A percentile compares a stretch with the other conserved stretches of the same genome.
phyloP scores from a whole-genome alignment of 1,140 invertebrate genomes.

The Sipha flava region DNA sequence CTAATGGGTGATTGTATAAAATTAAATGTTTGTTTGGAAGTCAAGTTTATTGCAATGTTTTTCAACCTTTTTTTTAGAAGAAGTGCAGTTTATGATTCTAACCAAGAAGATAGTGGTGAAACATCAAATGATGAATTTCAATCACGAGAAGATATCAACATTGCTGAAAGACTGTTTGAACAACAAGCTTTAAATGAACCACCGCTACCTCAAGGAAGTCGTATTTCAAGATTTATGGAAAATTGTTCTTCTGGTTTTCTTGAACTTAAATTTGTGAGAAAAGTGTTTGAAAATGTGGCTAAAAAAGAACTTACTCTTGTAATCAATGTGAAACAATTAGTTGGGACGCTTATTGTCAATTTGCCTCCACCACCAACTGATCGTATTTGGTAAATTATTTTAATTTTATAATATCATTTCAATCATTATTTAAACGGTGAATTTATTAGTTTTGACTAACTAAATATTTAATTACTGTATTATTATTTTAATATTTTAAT shows the following conservation, averaged over 20 bases:
- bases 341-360: constrained; percentile 80
- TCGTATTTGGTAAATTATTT: constrained; percentile 71
- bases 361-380: constrained; percentile 89
- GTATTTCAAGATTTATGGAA: not conserved
- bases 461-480: too few relatives aligned
- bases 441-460: too few relatives aligned
- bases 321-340: constrained; percentile 74
- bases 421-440: not conserved
- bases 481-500: too few relatives aligned
- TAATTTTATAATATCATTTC: not conserved
- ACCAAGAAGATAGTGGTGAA: constrained; percentile 85
- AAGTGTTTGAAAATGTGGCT: constrained; percentile 77
- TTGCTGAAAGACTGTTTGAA: constrained; percentile 20
- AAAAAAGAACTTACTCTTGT: constrained; percentile 84
- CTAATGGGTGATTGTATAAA: too few relatives aligned
- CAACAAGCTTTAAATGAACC: constrained; percentile 15
- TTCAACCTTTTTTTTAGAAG: constrained; percentile 37
- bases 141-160: constrained; percentile 10
- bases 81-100: constrained; percentile 64
- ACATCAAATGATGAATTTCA: constrained; percentile 77
- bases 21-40: too few relatives aligned
- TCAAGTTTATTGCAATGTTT: too few relatives aligned
- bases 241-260: constrained; percentile 42
- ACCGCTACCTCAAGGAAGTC: not conserved
- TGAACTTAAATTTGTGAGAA: constrained; percentile 67